These are phyloP conservation scores for Stenchaetothrips biformis DNA, from an alignment of 2,888 invertebrate species.

Conservation along the genomic window DNA sequence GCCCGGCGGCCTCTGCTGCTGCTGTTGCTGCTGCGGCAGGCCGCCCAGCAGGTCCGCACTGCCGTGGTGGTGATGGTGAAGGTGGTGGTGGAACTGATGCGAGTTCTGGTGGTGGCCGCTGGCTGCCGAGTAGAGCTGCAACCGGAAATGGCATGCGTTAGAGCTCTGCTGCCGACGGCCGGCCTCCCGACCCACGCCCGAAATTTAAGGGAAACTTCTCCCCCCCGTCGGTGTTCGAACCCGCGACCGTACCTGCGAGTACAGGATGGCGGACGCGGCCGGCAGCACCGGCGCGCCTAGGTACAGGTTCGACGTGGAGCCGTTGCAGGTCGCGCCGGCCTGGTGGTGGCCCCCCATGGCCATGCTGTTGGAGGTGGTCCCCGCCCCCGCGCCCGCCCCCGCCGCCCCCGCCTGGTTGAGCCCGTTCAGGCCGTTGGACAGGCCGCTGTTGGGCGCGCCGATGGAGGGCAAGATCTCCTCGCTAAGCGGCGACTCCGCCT, in stretches of 20 bases:
- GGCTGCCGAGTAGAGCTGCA: constrained; percentile 74
- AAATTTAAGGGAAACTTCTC: too few species aligned
- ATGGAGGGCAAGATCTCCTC: constrained; percentile 36
- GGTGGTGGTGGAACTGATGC: constrained; percentile 37
- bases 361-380: constrained; percentile 58
- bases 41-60: constrained; percentile 31
- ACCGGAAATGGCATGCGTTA: constrained; percentile 71
- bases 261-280: constrained; percentile 62
- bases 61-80: constrained; percentile 12
- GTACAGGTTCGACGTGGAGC: constrained; percentile 32
- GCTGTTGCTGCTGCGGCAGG: constrained; percentile 39
- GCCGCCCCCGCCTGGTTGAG: constrained; percentile 33
- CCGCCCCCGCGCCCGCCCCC: constrained; percentile 53
- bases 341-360: constrained; percentile 52
- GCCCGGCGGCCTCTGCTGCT: constrained; percentile 55
- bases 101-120: constrained; percentile 58
- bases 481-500: constrained; percentile 39
- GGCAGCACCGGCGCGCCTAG: constrained; percentile 61
- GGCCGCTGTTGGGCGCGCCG: constrained; percentile 61
- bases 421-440: constrained; percentile 29
- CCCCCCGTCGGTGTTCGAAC: constrained; percentile 48
- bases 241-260: constrained; percentile 63
- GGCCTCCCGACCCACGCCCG: constrained; percentile 50
- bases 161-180: constrained; percentile 53
- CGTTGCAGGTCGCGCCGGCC: constrained; percentile 50